phyloP scores from a whole-genome alignment of 2,113 vertebrate species.

The Shinisaurus crocodilurus region DNA sequence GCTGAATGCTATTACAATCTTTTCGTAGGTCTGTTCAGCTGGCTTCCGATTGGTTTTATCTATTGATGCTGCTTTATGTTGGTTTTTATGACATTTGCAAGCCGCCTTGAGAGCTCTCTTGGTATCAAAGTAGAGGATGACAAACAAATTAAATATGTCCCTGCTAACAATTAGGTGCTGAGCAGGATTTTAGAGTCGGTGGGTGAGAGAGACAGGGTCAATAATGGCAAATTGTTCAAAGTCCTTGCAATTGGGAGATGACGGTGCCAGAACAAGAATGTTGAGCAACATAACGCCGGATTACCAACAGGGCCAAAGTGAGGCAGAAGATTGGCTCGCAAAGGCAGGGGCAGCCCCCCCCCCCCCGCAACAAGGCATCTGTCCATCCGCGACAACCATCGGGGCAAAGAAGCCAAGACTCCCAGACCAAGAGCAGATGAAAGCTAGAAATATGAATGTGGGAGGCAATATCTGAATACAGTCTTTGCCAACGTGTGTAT shows the following conservation, averaged over 20 bases:
- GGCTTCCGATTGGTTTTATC: neutral
- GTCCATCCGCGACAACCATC: neutral
- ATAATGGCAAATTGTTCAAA: neutral
- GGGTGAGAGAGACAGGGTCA: neutral
- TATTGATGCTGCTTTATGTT: neutral
- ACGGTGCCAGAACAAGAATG: neutral
- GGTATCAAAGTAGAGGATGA: neutral
- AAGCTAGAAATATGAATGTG: neutral
- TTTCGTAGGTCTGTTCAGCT: neutral
- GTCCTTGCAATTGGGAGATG: neutral
- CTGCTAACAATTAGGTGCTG: neutral
- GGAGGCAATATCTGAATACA: neutral
- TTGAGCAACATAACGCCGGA: neutral
- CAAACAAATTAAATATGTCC: neutral
- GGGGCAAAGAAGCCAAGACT: neutral
- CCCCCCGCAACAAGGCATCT: slow-evolving; percentile 12
- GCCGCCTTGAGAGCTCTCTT: neutral
- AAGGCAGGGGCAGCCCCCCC: neutral
- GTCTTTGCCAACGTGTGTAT: neutral
- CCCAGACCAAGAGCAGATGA: neutral
- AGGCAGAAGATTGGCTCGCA: neutral
- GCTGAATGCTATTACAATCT: neutral
- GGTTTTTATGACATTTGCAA: neutral
- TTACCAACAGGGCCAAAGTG: neutral
- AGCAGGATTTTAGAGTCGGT: neutral